These are phyloP conservation scores for Pristionchus maxplancki DNA, from an alignment of 2,888 invertebrate genomes.

Conservation along the genomic window DNA sequence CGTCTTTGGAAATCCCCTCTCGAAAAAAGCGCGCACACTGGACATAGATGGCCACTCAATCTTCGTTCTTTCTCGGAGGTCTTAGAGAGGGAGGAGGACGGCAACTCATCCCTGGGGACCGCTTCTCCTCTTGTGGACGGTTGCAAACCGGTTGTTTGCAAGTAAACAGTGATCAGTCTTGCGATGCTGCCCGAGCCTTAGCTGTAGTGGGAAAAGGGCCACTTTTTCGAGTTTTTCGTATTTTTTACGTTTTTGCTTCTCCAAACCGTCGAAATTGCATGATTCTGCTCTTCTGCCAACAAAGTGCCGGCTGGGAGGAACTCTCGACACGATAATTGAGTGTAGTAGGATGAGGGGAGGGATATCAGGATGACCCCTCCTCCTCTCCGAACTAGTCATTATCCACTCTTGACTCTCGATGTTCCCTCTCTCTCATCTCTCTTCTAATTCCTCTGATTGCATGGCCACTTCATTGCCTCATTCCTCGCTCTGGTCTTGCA, in stretches of 20 bases:
- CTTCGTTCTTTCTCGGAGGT: conserved; percentile 8
- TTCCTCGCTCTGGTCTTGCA: neutral
- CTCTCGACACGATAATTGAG: conserved; percentile 24
- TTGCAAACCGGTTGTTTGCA: neutral
- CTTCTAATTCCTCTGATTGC: conserved; percentile 51
- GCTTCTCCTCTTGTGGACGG: neutral
- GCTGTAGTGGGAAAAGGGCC: too few relatives aligned
- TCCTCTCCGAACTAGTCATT: conserved; percentile 42
- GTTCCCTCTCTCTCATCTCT: neutral
- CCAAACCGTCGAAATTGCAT: too few relatives aligned
- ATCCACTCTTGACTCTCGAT: conserved; percentile 40
- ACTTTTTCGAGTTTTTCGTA: too few relatives aligned
- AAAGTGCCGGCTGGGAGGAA: neutral
- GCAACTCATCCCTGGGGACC: neutral
- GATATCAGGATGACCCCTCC: conserved; percentile 11
- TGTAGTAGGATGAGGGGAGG: conserved; percentile 10
- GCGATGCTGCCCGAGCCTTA: neutral
- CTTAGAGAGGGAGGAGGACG: conserved; percentile 4
- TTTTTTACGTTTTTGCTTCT: too few relatives aligned
- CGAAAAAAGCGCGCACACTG: neutral
- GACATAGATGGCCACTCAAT: conserved; percentile 26
- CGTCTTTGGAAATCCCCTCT: neutral
- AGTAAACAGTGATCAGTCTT: neutral
- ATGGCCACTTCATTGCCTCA: conserved; percentile 20
- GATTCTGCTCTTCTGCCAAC: neutral